A percentile compares a stretch with the other conserved stretches of the same genome.
These are phyloP conservation scores for Melieria picta DNA, from an alignment of 2,888 invertebrate species.

Conservation along the genomic window DNA sequence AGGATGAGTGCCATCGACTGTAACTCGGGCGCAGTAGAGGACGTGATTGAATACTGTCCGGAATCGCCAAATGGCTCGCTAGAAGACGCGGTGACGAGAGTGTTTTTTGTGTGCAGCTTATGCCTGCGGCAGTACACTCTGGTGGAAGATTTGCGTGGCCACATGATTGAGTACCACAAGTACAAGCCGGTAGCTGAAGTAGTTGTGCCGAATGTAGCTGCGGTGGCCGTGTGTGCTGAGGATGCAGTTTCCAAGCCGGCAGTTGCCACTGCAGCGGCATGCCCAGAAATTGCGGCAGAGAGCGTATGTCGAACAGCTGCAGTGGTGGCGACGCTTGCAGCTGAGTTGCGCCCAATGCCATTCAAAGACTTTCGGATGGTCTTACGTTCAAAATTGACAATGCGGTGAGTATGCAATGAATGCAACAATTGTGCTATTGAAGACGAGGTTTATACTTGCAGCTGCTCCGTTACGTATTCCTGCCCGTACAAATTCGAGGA, in stretches of 20 bases:
- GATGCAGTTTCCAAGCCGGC: background rate
- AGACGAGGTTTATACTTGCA: constrained; percentile 44
- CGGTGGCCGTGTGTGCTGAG: background rate
- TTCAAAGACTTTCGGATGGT: constrained; percentile 62
- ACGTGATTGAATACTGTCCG: constrained; percentile 42
- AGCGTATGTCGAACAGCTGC: too few species aligned
- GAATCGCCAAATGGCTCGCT: constrained; percentile 7
- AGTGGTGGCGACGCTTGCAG: background rate
- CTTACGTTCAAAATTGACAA: constrained; percentile 49
- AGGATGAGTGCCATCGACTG: too few species aligned
- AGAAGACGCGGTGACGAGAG: constrained; percentile 23
- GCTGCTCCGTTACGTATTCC: constrained; percentile 69
- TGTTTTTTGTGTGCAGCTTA: constrained; percentile 50
- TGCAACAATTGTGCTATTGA: background rate
- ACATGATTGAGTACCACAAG: constrained; percentile 62
- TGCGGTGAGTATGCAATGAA: constrained; percentile 45
- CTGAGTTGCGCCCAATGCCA: constrained; percentile 54
- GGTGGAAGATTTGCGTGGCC: constrained; percentile 57
- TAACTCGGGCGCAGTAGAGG: constrained; percentile 17
- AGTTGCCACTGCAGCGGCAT: background rate
- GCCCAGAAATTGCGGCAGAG: too few species aligned
- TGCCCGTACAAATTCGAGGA: constrained; percentile 70
- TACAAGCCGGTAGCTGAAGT: constrained; percentile 43
- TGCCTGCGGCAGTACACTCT: constrained; percentile 47
- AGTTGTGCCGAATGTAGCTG: background rate